Conservation (phyloP, 1,140 invertebrate genomes). For the Megalonaias nervosa region DNA sequence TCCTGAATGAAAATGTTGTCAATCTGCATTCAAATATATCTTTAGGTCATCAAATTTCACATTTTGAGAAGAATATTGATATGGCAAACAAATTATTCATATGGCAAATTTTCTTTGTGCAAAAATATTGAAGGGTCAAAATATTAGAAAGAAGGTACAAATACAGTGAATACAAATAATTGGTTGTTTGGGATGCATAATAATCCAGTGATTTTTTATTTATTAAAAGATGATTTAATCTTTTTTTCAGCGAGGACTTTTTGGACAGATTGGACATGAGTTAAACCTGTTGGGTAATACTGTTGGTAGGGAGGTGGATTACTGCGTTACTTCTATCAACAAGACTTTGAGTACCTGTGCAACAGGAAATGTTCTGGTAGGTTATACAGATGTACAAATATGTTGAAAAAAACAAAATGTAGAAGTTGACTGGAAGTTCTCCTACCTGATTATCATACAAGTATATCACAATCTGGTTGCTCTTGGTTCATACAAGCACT, state of each 20-base stretch:
- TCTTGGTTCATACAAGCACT: no score
- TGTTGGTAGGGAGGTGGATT: slow-evolving; percentile 43
- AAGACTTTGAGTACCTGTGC: slow-evolving; percentile 41
- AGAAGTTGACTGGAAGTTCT: not conserved
- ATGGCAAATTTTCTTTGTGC: not conserved
- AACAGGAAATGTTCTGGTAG: slow-evolving; percentile 38
- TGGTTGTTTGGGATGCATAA: no score
- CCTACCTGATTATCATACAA: no score
- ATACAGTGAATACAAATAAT: not conserved
- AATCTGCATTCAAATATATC: no score
- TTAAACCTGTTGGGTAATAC: slow-evolving; percentile 43
- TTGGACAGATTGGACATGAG: slow-evolving; percentile 43
- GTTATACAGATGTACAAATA: not conserved
- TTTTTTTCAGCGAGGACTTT: slow-evolving; percentile 43
- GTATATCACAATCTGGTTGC: no score
- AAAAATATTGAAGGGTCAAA: not conserved
- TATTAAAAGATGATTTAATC: no score
- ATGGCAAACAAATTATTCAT: no score
- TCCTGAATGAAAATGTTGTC: no score
- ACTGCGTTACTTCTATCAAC: slow-evolving; percentile 40
- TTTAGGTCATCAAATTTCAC: no score
- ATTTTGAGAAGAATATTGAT: no score
- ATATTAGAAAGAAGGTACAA: not conserved
- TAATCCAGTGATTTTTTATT: no score
- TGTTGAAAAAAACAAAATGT: not conserved